A percentile compares a stretch with the other conserved stretches of the same genome.
Evolutionary conservation across 2,888 invertebrate genomes (phyloP).

Genomic region (Podabrus alpinus): DNA sequence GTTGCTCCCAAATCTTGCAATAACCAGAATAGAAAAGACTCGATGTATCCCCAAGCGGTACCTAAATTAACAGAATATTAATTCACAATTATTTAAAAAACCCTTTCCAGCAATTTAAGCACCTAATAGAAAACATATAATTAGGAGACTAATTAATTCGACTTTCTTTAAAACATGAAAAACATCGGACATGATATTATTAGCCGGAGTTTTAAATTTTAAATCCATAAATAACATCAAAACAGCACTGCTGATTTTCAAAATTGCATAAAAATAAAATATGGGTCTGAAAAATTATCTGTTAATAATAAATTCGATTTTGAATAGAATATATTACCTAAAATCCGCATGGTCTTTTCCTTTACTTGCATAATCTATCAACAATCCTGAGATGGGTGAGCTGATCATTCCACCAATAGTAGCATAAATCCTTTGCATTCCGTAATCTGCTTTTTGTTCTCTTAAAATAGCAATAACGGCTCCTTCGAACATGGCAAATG

Average conservation of each 20-base stretch:
- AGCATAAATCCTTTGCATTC: conserved; percentile 75
- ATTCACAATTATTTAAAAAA: neutral
- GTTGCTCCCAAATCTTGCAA: conserved; percentile 78
- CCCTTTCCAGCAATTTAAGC: conserved; percentile 40
- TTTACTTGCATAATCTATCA: conserved; percentile 74
- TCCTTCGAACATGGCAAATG: conserved; percentile 81
- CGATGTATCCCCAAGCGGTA: conserved; percentile 82
- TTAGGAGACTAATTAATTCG: conserved; percentile 73
- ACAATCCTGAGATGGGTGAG: conserved; percentile 74
- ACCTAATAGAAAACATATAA: conserved; percentile 75
- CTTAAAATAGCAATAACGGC: conserved; percentile 77
- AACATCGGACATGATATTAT: conserved; percentile 71
- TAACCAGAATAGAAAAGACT: conserved; percentile 81
- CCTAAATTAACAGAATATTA: conserved; percentile 56
- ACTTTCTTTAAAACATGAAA: conserved; percentile 68
- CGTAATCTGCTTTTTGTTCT: conserved; percentile 78
- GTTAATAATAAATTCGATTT: neutral
- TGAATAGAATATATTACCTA: conserved; percentile 58
- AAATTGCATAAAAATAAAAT: conserved; percentile 73
- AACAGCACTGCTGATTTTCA: conserved; percentile 69
- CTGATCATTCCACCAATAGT: conserved; percentile 79
- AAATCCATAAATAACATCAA: conserved; percentile 74
- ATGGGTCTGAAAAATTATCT: conserved; percentile 65
- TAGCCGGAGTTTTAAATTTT: conserved; percentile 76
- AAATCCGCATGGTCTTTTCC: conserved; percentile 75